Evolutionary conservation across 2,113 vertebrate species (phyloP).

Genomic region (Illadopsis cleaveri): DNA sequence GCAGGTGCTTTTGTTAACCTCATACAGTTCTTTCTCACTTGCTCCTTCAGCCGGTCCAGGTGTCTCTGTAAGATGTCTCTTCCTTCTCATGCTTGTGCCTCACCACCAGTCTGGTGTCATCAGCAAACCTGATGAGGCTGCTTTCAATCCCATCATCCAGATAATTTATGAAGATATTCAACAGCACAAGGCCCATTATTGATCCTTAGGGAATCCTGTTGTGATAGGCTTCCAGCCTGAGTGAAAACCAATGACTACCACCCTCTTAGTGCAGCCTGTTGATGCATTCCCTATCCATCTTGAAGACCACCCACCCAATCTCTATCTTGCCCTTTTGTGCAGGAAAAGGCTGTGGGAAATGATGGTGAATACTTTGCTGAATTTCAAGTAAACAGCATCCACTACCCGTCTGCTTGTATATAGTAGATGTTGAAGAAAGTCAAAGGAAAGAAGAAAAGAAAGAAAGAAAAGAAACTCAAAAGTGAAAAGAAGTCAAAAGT

Average conservation of each 20-base stretch:
- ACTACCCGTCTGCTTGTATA: not conserved
- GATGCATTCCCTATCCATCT: not conserved
- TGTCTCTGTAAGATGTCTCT: not conserved
- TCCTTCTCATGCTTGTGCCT: not conserved
- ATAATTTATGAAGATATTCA: not conserved
- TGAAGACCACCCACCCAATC: not conserved
- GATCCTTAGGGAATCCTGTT: no score
- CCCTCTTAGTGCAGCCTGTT: not conserved
- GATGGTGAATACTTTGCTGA: not conserved
- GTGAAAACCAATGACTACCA: not conserved
- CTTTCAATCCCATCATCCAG: not conserved
- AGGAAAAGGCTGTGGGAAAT: not conserved
- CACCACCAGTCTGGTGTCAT: not conserved
- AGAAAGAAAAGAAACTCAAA: not conserved
- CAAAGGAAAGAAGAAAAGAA: not conserved
- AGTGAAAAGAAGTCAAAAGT: not conserved
- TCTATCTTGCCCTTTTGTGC: not conserved
- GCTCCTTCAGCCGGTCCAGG: not conserved
- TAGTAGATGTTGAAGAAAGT: not conserved
- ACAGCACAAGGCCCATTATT: accelerated
- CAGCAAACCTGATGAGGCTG: not conserved
- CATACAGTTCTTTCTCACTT: not conserved
- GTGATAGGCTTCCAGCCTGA: not conserved
- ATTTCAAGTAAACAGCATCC: not conserved
- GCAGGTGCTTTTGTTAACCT: not conserved